Evolutionary conservation across 2,888 invertebrate genomes (phyloP), one percentile per base, ranked within the genome.

Genomic region (Diaphora mendica): DNA sequence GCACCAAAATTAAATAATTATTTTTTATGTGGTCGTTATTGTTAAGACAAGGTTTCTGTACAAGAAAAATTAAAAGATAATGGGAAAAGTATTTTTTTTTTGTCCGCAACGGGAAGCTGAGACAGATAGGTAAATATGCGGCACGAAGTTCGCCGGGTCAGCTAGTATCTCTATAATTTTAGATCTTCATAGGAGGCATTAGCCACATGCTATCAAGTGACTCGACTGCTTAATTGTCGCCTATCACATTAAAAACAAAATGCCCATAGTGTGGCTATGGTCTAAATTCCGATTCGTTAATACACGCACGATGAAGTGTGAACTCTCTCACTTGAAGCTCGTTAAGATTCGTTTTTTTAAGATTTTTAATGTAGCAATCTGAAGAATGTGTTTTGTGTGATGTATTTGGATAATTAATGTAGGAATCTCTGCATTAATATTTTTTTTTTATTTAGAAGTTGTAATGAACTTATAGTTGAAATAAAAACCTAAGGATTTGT

Each of bases 301-400:
- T 30, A 44, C 42, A 62, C 42, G 59, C 23, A 55, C 51, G 51
- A 48, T 67, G 78, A 77, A 80, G 82, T 80, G 84, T 74, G 71
- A 79, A 65, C 20, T 71, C 72, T 71, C 72, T 70, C 77, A 77
- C 71, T 71, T 69, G 59, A 73, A 73, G 71, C 67, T 51, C 76
- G 82, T 77, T 70, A 44, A 73, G 76, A 82, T 81, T 66, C 55
- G 20, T 48, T 44, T 55, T 65, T 68, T 73, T 26, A 30, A 15
- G 15, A 62, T 62, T 62, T 62, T 62, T 8, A 15, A 62, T 30
- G 17, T 30, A 30, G 42, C 68, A 51, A 26, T 69, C 64, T 33
- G n/a, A 42, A 39, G 26, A 69, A 64, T 33, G 39, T 64, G 70
- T 48, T 55, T 33, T 55, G 13, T 26, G 35, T 48, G 26, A 62